Conservation (phyloP, 2,888 invertebrate species). For the Cryptus armator region DNA sequence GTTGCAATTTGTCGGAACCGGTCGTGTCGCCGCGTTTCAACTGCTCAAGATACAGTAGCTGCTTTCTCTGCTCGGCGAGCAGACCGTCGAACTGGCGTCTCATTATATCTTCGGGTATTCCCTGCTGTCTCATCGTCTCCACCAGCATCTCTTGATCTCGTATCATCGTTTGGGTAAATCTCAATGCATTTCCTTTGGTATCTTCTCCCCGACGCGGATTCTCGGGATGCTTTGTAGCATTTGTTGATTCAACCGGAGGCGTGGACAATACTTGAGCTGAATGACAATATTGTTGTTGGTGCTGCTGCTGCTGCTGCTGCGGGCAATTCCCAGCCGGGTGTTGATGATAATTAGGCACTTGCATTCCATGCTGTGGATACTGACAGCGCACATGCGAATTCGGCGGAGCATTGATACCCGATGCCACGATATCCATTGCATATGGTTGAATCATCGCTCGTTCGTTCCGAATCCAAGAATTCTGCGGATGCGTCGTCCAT, state of each 20-base stretch:
- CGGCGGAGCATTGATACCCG: constrained; percentile 8
- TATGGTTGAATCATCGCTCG: neutral
- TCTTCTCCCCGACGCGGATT: constrained; percentile 12
- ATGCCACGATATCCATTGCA: neutral
- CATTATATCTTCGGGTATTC: constrained; percentile 78
- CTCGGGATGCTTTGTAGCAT: constrained; percentile 1
- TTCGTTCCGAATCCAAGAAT: constrained; percentile 18
- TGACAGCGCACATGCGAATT: constrained; percentile 15
- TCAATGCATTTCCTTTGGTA: constrained; percentile 58
- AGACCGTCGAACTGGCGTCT: constrained; percentile 79
- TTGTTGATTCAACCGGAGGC: constrained; percentile 23
- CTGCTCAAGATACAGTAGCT: constrained; percentile 73
- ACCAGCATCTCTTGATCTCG: constrained; percentile 80
- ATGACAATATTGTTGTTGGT: constrained; percentile 24
- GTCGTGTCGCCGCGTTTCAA: constrained; percentile 39
- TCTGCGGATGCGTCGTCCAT: neutral
- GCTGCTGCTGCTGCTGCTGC: neutral
- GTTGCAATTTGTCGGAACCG: constrained; percentile 18
- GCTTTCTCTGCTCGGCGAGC: constrained; percentile 78
- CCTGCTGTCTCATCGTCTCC: constrained; percentile 78
- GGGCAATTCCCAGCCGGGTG: neutral
- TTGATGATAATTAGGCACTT: constrained; percentile 20
- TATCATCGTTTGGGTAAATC: constrained; percentile 79
- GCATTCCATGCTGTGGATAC: neutral
- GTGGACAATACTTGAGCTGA: constrained; percentile 34